These are phyloP conservation scores for Malacoctenus gilli DNA, from an alignment of 2,797 vertebrate species.

Conservation along the genomic window DNA sequence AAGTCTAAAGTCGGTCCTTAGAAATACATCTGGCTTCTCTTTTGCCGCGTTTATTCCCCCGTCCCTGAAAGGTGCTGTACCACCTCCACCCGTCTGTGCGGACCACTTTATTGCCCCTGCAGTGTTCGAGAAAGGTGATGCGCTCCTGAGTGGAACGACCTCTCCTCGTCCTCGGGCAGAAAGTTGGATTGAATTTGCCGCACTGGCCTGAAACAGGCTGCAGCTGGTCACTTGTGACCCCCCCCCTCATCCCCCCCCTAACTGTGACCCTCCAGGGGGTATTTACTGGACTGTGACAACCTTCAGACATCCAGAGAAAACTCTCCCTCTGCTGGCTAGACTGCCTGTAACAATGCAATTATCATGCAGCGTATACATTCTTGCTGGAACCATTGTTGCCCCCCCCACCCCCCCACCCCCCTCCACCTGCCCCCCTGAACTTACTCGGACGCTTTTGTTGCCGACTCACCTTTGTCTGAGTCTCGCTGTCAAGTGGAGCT, in stretches of 20 bases:
- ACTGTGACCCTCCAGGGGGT: conserved; percentile 52
- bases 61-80: no score
- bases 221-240: conserved; percentile 49
- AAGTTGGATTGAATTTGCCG: conserved; percentile 45
- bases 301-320: conserved; percentile 58
- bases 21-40: no score
- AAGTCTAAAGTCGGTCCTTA: no score
- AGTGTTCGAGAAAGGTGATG: conserved; percentile 27
- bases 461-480: conserved; percentile 69
- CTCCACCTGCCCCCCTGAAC: conserved; percentile 34
- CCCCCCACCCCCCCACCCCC: no score
- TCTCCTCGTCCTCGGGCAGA: conserved; percentile 31
- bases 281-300: conserved; percentile 68
- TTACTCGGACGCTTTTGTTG: conserved; percentile 64
- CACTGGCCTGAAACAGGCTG: conserved; percentile 36
- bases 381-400: conserved; percentile 60
- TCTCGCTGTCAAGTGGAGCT: conserved; percentile 53
- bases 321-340: conserved; percentile 39
- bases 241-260: no score
- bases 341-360: conserved; percentile 67
- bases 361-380: conserved; percentile 65
- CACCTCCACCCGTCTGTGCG: conserved; percentile 10
- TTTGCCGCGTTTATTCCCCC: no score
- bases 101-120: conserved; percentile 6
- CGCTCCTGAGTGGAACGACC: conserved; percentile 38